phyloP scores from a whole-genome alignment of 2,888 invertebrate species.

The Drosophila mercatorum region DNA sequence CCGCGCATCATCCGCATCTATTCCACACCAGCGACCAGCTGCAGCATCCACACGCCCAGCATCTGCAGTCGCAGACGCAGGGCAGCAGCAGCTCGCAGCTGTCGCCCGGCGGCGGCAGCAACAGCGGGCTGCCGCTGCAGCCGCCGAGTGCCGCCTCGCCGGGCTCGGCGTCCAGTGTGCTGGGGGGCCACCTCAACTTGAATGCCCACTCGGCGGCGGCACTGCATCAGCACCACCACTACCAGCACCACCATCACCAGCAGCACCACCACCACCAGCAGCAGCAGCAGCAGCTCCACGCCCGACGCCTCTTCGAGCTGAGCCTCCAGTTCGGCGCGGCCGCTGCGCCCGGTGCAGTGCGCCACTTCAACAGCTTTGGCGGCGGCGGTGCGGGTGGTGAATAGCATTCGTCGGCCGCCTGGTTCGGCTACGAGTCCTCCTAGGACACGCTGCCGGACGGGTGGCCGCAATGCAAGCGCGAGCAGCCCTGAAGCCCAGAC shows the following conservation, averaged over 20 bases:
- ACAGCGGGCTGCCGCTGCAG: conserved; percentile 76
- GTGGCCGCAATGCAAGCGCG: conserved; percentile 66
- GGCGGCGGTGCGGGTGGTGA: conserved; percentile 83
- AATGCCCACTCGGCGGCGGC: conserved; percentile 83
- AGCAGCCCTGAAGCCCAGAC: conserved; percentile 44
- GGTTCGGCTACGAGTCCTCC: conserved; percentile 83
- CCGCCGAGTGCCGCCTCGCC: conserved; percentile 81
- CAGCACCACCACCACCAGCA: conserved; percentile 85
- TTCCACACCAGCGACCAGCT: conserved; percentile 84
- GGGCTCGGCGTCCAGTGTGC: conserved; percentile 79
- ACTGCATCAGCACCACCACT: conserved; percentile 83
- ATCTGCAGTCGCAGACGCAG: conserved; percentile 41
- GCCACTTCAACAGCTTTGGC: conserved; percentile 84
- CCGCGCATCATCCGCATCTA: conserved; percentile 84
- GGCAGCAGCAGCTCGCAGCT: conserved; percentile 71
- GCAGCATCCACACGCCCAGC: conserved; percentile 80
- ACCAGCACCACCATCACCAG: conserved; percentile 84
- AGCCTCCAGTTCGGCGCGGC: conserved; percentile 85
- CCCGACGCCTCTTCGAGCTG: conserved; percentile 85
- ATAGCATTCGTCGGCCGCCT: conserved; percentile 84
- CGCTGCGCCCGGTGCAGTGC: conserved; percentile 83
- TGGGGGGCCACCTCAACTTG: conserved; percentile 83
- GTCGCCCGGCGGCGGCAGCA: conserved; percentile 81
- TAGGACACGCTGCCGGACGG: conserved; percentile 68
- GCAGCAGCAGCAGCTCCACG: conserved; percentile 85